Evolutionary conservation across 2,888 invertebrate genomes (phyloP).

Genomic region (Zygothrica quintamaculata): DNA sequence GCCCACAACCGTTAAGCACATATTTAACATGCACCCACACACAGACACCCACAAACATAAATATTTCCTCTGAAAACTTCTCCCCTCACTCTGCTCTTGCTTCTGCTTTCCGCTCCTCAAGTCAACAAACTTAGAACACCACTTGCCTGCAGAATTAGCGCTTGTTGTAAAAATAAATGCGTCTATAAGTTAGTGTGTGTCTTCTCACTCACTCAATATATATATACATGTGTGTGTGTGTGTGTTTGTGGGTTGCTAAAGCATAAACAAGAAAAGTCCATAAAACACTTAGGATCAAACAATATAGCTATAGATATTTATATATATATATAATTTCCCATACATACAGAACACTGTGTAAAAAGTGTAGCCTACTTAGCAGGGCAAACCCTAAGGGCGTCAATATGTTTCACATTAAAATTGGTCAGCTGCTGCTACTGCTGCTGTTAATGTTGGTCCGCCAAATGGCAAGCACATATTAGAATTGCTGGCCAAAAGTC

Average conservation of each 20-base stretch:
- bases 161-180: constrained; percentile 51
- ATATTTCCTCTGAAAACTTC: constrained; percentile 41
- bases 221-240: constrained; percentile 4
- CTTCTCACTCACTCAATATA: neutral
- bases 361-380: constrained; percentile 61
- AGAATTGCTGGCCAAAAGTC: constrained; percentile 70
- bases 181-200: constrained; percentile 8
- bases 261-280: constrained; percentile 79
- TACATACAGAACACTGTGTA: no score
- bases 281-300: constrained; percentile 78
- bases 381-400: constrained; percentile 18
- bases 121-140: constrained; percentile 29
- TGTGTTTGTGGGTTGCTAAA: constrained; percentile 25
- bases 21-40: constrained; percentile 53
- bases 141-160: constrained; percentile 54
- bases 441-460: no score
- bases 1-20: constrained; percentile 73
- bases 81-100: no score
- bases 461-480: constrained; percentile 54
- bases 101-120: no score
- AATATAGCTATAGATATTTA: constrained; percentile 21
- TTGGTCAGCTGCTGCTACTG: constrained; percentile 24
- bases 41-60: constrained; percentile 41
- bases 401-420: neutral
- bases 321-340: no score